Evolutionary conservation across 2,888 invertebrate genomes (phyloP).

Genomic region (Parapristionchus giblindavisi): DNA sequence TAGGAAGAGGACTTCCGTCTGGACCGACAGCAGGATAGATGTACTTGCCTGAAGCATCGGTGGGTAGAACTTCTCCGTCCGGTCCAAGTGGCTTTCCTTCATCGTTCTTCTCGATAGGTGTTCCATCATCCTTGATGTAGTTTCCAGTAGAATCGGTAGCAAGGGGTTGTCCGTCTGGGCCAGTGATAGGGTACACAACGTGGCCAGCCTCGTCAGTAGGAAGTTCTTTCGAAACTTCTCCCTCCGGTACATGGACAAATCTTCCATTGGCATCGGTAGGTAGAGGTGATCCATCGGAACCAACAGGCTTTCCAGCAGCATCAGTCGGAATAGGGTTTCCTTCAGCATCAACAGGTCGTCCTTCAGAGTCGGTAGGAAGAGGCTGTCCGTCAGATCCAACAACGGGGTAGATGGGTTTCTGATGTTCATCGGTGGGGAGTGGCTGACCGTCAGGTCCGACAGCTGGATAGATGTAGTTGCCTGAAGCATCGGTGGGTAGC

Average conservation of each 20-base stretch:
- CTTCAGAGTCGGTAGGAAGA: no score
- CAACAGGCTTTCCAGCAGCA: no score
- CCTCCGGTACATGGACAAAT: no score
- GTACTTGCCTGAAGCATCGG: slow-evolving; percentile 48
- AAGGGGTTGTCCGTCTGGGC: slow-evolving; percentile 20
- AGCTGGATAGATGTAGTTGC: slow-evolving; percentile 41
- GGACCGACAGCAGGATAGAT: slow-evolving; percentile 52
- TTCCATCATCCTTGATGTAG: slow-evolving; percentile 37
- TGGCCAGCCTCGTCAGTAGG: slow-evolving; percentile 30
- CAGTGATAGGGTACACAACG: slow-evolving; percentile 43
- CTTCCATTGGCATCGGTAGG: no score
- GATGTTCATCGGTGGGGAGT: no score
- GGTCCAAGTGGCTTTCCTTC: slow-evolving; percentile 43
- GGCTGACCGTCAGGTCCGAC: slow-evolving; percentile 37
- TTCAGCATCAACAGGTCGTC: no score
- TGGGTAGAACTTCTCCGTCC: slow-evolving; percentile 44
- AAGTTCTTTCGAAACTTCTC: no score
- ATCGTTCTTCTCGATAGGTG: slow-evolving; percentile 43
- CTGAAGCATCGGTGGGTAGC: slow-evolving; percentile 50
- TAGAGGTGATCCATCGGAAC: no score
- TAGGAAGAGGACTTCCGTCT: slow-evolving; percentile 42
- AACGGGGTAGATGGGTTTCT: no score
- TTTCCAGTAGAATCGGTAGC: slow-evolving; percentile 28
- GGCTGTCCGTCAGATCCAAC: no score
- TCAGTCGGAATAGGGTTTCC: no score